phyloP scores from a whole-genome alignment of 2,888 invertebrate genomes.

The Chaitophorus viminalis region DNA sequence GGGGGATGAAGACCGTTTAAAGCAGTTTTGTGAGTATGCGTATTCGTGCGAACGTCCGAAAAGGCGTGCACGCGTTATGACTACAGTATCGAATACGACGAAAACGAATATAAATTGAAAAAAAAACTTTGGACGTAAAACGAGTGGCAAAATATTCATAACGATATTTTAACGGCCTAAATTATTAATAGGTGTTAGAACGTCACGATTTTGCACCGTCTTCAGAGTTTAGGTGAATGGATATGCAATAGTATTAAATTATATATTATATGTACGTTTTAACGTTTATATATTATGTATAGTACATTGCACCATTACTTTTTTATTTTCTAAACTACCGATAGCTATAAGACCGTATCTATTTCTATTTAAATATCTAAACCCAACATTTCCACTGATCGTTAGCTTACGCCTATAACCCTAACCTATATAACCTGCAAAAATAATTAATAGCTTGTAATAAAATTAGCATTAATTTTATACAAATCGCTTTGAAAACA shows the following conservation, averaged over 20 bases:
- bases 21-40: background rate
- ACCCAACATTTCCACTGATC: background rate
- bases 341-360: background rate
- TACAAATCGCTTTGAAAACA: background rate
- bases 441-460: background rate
- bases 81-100: conserved; percentile 11
- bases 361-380: background rate
- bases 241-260: background rate
- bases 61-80: background rate
- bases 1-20: background rate
- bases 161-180: background rate
- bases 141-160: conserved; percentile 17
- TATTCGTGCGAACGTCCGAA: background rate
- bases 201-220: background rate
- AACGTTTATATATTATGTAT: no score
- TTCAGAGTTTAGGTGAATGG: background rate
- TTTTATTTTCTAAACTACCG: background rate
- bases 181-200: conserved; percentile 17
- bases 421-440: background rate
- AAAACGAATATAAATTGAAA: background rate
- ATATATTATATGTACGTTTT: no score
- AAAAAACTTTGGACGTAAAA: conserved; percentile 25
- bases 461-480: background rate
- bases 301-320: background rate
- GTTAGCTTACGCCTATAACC: background rate